phyloP scores from a whole-genome alignment of 2,113 vertebrate species.

The Gobiocypris rarus region DNA sequence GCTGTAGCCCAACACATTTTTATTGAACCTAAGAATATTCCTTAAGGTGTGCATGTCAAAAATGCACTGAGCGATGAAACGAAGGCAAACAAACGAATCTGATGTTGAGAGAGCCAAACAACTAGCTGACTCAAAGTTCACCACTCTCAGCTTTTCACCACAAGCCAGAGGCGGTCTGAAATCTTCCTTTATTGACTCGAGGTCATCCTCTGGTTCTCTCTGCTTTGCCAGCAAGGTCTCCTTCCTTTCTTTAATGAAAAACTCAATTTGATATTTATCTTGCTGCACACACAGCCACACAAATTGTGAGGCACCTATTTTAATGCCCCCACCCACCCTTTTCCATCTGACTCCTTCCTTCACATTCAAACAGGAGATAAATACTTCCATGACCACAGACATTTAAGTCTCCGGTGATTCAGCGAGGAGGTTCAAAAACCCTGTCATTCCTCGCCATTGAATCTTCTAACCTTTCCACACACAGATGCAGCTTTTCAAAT shows the following conservation, averaged over 20 bases:
- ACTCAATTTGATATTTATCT: constrained; percentile 45
- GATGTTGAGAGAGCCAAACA: constrained; percentile 6
- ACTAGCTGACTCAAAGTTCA: constrained; percentile 39
- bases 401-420: constrained; percentile 14
- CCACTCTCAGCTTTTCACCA: neutral
- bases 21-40: too few species aligned
- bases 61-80: constrained; percentile 12
- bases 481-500: neutral
- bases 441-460: constrained; percentile 4
- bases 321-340: neutral
- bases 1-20: too few species aligned
- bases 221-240: constrained; percentile 22
- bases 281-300: neutral
- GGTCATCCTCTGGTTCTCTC: constrained; percentile 33
- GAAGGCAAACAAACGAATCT: neutral
- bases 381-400: constrained; percentile 8
- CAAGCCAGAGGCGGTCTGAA: neutral
- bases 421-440: constrained; percentile 6
- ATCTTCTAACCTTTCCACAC: constrained; percentile 37
- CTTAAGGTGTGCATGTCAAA: neutral
- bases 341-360: neutral
- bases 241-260: constrained; percentile 46
- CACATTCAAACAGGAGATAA: constrained; percentile 41
- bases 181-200: constrained; percentile 36
- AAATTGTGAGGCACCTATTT: constrained; percentile 14